phyloP scores from a whole-genome alignment of 2,888 invertebrate genomes.

The Dermolepida albohirtum region DNA sequence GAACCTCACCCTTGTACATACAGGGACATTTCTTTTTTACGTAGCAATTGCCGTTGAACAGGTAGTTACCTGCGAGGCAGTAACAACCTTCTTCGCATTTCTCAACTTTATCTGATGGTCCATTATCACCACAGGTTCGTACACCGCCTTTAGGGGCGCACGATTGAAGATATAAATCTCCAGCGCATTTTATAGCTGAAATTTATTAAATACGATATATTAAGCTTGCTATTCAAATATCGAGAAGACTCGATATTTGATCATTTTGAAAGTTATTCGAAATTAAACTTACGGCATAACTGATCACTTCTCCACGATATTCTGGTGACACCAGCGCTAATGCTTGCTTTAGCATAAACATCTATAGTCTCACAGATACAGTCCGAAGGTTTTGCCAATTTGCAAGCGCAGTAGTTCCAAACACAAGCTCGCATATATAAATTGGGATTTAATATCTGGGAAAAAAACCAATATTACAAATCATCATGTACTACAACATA shows the following conservation, averaged over 20 bases:
- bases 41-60: conserved; percentile 27
- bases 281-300: conserved; percentile 14
- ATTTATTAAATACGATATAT: not conserved
- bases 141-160: conserved; percentile 16
- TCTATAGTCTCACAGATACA: conserved; percentile 28
- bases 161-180: conserved; percentile 12
- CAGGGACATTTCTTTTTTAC: conserved; percentile 63
- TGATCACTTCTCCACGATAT: conserved; percentile 1
- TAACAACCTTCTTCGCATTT: conserved; percentile 29
- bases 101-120: no score
- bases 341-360: conserved; percentile 24
- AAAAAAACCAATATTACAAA: no score
- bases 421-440: not conserved
- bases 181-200: conserved; percentile 2
- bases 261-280: no score
- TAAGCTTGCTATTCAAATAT: no score
- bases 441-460: no score
- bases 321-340: conserved; percentile 3
- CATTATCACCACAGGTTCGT: conserved; percentile 7
- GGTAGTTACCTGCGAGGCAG: not conserved
- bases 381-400: not conserved
- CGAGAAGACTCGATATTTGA: no score
- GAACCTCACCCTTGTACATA: conserved; percentile 83
- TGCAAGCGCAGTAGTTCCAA: conserved; percentile 19
- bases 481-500: no score